These are phyloP conservation scores for Orthosia gothica DNA, from an alignment of 2,888 invertebrate genomes.

Conservation along the genomic window DNA sequence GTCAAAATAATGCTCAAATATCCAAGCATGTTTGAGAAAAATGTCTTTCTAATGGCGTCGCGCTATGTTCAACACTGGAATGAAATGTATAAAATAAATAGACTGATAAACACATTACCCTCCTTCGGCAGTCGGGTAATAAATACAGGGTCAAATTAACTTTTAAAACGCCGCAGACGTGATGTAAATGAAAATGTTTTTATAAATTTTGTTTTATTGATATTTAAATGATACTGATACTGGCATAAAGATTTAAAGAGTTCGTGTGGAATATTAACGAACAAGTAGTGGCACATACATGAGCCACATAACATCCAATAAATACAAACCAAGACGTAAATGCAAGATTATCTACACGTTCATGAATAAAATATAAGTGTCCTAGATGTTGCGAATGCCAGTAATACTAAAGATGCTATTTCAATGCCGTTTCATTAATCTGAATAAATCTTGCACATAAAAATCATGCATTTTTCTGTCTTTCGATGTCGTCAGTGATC, in stretches of 20 bases:
- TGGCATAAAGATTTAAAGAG: neutral
- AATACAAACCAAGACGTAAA: slow-evolving; percentile 40
- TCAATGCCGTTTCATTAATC: slow-evolving; percentile 45
- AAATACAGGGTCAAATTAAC: too few species aligned
- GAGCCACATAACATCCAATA: slow-evolving; percentile 27
- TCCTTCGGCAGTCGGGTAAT: too few species aligned
- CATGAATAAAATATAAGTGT: slow-evolving; percentile 52
- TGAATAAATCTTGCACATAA: slow-evolving; percentile 31
- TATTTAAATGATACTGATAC: neutral
- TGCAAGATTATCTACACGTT: slow-evolving; percentile 29
- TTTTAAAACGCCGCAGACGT: too few species aligned
- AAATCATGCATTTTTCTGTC: slow-evolving; percentile 14
- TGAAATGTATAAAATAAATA: neutral
- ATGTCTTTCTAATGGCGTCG: neutral
- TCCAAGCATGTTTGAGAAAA: too few species aligned
- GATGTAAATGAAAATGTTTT: too few species aligned
- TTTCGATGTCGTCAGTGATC: slow-evolving; percentile 28
- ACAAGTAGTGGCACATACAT: slow-evolving; percentile 5
- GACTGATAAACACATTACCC: too few species aligned
- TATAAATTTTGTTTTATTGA: too few species aligned
- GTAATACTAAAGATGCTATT: slow-evolving; percentile 39
- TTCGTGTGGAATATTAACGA: slow-evolving; percentile 4
- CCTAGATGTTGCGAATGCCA: slow-evolving; percentile 47
- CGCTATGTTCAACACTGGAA: slow-evolving; percentile 7
- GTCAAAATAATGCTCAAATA: too few species aligned